Percentiles rank a stretch among this genome's conserved stretches.
phyloP scores from a whole-genome alignment of 1,140 invertebrate species.

The Zophobas morio region DNA sequence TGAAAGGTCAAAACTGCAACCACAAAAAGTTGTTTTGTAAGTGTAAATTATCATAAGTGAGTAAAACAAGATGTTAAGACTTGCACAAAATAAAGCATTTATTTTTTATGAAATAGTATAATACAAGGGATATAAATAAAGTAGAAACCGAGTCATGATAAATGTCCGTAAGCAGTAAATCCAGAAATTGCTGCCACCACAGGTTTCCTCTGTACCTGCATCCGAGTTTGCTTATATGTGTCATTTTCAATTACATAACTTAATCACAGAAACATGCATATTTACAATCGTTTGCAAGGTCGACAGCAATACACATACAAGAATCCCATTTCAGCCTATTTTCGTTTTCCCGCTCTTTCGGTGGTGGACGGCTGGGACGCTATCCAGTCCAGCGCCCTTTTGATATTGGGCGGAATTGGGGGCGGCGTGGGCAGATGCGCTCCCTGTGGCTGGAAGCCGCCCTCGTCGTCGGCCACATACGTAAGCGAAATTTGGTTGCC shows the following conservation, averaged over 20 bases:
- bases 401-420: slow-evolving; percentile 83
- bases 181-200: slow-evolving; percentile 27
- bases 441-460: slow-evolving; percentile 81
- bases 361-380: slow-evolving; percentile 66
- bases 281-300: slow-evolving; percentile 31
- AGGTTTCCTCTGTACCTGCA: slow-evolving; percentile 26
- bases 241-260: slow-evolving; percentile 32
- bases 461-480: slow-evolving; percentile 85
- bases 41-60: not conserved
- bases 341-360: slow-evolving; percentile 60
- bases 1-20: slow-evolving; percentile 9
- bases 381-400: slow-evolving; percentile 80
- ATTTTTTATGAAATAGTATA: slow-evolving; percentile 41
- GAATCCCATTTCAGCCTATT: slow-evolving; percentile 15
- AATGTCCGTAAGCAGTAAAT: slow-evolving; percentile 31
- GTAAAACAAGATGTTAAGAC: slow-evolving; percentile 15
- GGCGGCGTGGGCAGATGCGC: slow-evolving; percentile 82
- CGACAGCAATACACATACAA: slow-evolving; percentile 27
- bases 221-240: slow-evolving; percentile 9
- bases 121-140: slow-evolving; percentile 40
- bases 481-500: slow-evolving; percentile 82
- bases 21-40: slow-evolving; percentile 7
- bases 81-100: slow-evolving; percentile 46
- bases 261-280: slow-evolving; percentile 40
- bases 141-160: slow-evolving; percentile 12